A percentile compares a stretch with the other conserved stretches of the same genome.
Evolutionary conservation across 2,113 vertebrate genomes (phyloP).

Genomic region (Recurvirostra avosetta): DNA sequence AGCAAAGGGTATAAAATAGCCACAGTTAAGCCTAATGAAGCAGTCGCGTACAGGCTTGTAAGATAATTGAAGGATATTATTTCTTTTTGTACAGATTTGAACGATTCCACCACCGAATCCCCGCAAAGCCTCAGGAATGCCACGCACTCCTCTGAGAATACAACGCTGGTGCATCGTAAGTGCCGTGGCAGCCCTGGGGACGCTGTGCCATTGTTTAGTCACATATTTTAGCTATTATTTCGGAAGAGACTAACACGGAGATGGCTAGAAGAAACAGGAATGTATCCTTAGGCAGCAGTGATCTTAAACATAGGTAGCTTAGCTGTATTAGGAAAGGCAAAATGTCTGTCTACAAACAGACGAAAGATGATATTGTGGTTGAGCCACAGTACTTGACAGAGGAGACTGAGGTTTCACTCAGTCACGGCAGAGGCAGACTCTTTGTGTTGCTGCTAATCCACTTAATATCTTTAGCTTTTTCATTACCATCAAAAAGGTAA

Average conservation of each 20-base stretch:
- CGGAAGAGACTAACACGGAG: accelerated
- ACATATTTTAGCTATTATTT: not conserved
- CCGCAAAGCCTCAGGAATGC: not conserved
- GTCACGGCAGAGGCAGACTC: not conserved
- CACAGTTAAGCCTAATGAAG: not conserved
- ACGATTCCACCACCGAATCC: not conserved
- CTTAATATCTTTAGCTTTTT: not conserved
- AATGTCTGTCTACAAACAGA: not conserved
- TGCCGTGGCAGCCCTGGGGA: not conserved
- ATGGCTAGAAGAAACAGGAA: not conserved
- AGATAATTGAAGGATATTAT: not conserved
- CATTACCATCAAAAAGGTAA: not conserved
- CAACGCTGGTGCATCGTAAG: not conserved
- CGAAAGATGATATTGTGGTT: not conserved
- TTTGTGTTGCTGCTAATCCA: not conserved
- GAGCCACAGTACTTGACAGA: constrained; percentile 4
- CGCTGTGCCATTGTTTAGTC: not conserved
- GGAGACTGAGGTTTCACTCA: not conserved
- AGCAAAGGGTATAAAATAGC: not conserved
- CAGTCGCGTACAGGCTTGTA: not conserved
- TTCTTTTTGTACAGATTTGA: not conserved
- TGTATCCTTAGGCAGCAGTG: not conserved
- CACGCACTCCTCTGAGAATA: not conserved
- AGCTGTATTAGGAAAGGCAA: not conserved
- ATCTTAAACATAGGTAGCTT: not conserved